Conservation (phyloP, 2,888 invertebrate genomes). For the Aleiodes testaceus region DNA sequence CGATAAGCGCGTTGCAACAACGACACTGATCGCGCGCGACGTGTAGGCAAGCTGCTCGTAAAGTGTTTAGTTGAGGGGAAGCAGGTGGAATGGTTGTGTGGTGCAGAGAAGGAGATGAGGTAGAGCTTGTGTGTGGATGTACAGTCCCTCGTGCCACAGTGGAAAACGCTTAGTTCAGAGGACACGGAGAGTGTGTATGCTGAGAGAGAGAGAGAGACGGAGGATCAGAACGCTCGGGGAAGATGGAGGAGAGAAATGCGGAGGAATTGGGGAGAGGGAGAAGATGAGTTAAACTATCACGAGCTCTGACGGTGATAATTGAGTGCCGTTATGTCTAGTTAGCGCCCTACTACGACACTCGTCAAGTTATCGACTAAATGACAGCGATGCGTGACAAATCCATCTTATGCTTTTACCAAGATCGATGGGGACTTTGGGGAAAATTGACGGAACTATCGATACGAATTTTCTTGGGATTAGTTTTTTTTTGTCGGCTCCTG, state of each 20-base stretch:
- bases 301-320: slow-evolving; percentile 73
- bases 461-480: not conserved
- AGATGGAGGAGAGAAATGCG: slow-evolving; percentile 23
- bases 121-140: slow-evolving; percentile 14
- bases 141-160: slow-evolving; percentile 52
- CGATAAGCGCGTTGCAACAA: slow-evolving; percentile 69
- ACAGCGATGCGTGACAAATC: slow-evolving; percentile 71
- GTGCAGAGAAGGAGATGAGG: slow-evolving; percentile 33
- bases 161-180: slow-evolving; percentile 47
- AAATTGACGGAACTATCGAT: slow-evolving; percentile 11
- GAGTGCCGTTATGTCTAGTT: slow-evolving; percentile 73
- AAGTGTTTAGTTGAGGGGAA: slow-evolving; percentile 72
- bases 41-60: slow-evolving; percentile 72
- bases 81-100: slow-evolving; percentile 59
- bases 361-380: slow-evolving; percentile 71
- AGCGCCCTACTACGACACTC: slow-evolving; percentile 65
- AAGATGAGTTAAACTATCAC: slow-evolving; percentile 69
- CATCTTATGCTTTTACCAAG: slow-evolving; percentile 60
- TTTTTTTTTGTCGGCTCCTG: no score
- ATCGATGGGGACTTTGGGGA: not conserved
- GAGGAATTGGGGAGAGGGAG: slow-evolving; percentile 41
- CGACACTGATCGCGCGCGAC: slow-evolving; percentile 71
- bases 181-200: not conserved
- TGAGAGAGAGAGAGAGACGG: slow-evolving; percentile 31
- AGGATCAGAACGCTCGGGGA: slow-evolving; percentile 33